These are phyloP conservation scores for Bos indicus DNA, from an alignment of 2,113 vertebrate species.

Conservation along the genomic window DNA sequence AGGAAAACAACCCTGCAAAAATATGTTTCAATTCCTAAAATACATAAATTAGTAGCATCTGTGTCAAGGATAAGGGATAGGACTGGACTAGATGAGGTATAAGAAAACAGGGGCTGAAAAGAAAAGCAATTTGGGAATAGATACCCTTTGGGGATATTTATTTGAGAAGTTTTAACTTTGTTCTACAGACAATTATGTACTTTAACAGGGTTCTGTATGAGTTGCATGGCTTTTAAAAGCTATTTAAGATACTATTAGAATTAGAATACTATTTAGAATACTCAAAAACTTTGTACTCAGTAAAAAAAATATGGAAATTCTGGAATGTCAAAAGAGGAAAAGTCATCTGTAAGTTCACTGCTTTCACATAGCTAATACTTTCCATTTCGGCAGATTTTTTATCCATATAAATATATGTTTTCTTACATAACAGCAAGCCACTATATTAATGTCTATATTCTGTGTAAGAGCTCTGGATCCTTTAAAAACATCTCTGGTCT, in stretches of 20 bases:
- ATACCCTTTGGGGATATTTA: not conserved
- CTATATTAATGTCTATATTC: not conserved
- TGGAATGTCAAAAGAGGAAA: not conserved
- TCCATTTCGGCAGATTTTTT: not conserved
- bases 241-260: not conserved
- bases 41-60: not conserved
- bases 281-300: not conserved
- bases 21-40: slow-evolving; percentile 48
- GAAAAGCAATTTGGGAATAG: not conserved
- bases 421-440: not conserved
- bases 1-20: slow-evolving; percentile 67
- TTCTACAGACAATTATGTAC: not conserved
- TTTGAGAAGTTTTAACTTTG: not conserved
- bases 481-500: not conserved
- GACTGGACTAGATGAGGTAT: not conserved
- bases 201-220: not conserved
- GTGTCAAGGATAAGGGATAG: not conserved
- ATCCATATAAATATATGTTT: not conserved
- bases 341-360: not conserved
- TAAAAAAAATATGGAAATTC: not conserved
- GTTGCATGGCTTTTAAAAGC: not conserved
- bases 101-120: not conserved
- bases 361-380: not conserved
- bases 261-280: not conserved
- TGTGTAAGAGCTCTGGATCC: not conserved